A percentile compares a stretch with the other conserved stretches of the same genome.
Evolutionary conservation across 1,140 invertebrate species (phyloP).

Genomic region (Cyclina sinensis): DNA sequence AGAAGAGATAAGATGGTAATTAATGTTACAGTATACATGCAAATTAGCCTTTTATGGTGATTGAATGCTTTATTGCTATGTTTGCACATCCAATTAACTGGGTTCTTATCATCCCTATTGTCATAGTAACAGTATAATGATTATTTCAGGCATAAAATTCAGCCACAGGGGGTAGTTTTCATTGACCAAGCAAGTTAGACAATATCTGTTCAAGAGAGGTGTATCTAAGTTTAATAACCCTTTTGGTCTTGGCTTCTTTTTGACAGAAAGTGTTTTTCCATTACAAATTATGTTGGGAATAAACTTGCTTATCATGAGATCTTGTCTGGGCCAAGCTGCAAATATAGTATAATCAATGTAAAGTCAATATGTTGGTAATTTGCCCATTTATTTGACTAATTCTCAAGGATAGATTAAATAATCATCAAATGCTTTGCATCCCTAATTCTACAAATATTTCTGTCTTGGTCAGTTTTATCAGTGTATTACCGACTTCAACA

Average conservation of each 20-base stretch:
- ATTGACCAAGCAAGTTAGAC: neutral
- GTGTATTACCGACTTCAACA: no score
- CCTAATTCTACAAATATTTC: conserved; percentile 2
- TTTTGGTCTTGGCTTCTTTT: neutral
- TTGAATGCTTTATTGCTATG: neutral
- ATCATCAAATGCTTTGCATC: conserved; percentile 6
- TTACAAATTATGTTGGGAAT: neutral
- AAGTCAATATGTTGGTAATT: conserved; percentile 33
- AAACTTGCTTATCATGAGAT: neutral
- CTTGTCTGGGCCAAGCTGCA: neutral
- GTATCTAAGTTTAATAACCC: neutral
- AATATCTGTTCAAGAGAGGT: neutral
- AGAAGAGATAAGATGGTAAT: neutral
- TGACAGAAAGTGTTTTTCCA: neutral
- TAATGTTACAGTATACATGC: conserved; percentile 15
- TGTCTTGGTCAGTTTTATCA: no score
- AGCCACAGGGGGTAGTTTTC: neutral
- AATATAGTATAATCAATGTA: neutral
- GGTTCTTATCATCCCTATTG: conserved; percentile 3
- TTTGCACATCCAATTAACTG: conserved; percentile 31
- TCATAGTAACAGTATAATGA: conserved; percentile 25
- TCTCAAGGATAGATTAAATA: conserved; percentile 17
- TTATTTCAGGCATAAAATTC: neutral
- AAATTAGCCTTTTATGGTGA: conserved; percentile 28
- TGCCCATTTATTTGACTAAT: conserved; percentile 32